Evolutionary conservation across 2,888 invertebrate species (phyloP).

Genomic region (Macrophya annulata): DNA sequence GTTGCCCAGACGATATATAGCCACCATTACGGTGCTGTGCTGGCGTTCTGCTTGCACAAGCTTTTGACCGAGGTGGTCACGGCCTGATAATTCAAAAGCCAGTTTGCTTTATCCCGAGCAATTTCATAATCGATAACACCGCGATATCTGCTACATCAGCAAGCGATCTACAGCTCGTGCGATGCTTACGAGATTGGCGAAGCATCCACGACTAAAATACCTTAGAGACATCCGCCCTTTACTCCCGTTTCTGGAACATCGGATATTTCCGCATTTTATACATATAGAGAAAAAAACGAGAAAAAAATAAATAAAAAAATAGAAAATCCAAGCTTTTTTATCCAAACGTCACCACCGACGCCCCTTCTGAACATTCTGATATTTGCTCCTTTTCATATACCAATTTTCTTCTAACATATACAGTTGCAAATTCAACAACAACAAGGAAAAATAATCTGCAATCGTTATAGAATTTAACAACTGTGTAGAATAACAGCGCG

Average conservation of each 20-base stretch:
- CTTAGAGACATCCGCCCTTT: neutral
- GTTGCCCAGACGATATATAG: neutral
- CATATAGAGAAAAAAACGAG: neutral
- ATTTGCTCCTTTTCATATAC: neutral
- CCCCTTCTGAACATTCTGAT: no score
- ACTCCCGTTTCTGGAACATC: neutral
- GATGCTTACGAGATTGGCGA: conserved; percentile 19
- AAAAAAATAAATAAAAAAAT: no score
- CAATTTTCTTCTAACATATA: neutral
- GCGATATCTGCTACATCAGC: conserved; percentile 48
- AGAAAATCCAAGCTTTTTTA: neutral
- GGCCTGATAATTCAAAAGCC: conserved; percentile 50
- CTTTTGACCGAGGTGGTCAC: conserved; percentile 22
- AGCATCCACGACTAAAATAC: conserved; percentile 37
- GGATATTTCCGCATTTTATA: neutral
- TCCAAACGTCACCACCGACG: neutral
- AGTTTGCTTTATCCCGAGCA: conserved; percentile 46
- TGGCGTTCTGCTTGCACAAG: conserved; percentile 35
- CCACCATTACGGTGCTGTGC: neutral
- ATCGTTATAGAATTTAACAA: neutral
- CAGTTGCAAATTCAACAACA: neutral
- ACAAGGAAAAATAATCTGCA: neutral
- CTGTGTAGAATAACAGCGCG: neutral
- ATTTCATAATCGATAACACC: conserved; percentile 55
- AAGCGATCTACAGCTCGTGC: conserved; percentile 40